A percentile compares a stretch with the other conserved stretches of the same genome.
Conservation (phyloP, 2,888 invertebrate species). For the Digitonthophagus gazella region DNA sequence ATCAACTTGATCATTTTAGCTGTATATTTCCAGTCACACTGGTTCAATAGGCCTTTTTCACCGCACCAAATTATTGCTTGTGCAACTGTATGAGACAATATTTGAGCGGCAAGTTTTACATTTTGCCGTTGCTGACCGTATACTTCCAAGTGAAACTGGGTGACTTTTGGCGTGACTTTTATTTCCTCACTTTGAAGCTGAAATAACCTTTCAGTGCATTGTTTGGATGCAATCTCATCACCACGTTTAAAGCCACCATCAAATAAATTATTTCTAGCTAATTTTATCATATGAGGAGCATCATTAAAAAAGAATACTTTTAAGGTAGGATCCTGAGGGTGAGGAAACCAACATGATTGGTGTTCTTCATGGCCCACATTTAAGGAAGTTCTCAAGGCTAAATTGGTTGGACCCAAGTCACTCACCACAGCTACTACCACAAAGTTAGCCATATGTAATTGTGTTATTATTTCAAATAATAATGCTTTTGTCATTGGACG, state of each 20-base stretch:
- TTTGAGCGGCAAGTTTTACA: neutral
- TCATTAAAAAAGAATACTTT: too few species aligned
- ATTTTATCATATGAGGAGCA: slow-evolving; percentile 19
- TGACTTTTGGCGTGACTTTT: too few species aligned
- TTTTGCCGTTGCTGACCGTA: neutral
- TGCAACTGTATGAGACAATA: neutral
- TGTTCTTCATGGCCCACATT: too few species aligned
- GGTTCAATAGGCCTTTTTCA: too few species aligned
- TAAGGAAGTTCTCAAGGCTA: neutral
- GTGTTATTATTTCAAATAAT: slow-evolving; percentile 12
- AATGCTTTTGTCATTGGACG: slow-evolving; percentile 16
- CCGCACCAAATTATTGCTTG: neutral
- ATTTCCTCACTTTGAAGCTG: too few species aligned
- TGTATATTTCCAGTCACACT: too few species aligned
- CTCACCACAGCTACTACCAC: slow-evolving; percentile 21
- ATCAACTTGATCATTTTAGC: too few species aligned
- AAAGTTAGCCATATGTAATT: slow-evolving; percentile 11
- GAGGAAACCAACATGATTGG: too few species aligned
- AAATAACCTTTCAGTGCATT: too few species aligned
- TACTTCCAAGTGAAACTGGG: neutral
- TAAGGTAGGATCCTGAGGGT: too few species aligned
- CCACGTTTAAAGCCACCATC: neutral
- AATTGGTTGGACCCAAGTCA: slow-evolving; percentile 18
- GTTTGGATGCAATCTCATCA: too few species aligned
- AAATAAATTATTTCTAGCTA: too few species aligned